Conservation (phyloP, 1,140 invertebrate species). For the Drosophila lowei region DNA sequence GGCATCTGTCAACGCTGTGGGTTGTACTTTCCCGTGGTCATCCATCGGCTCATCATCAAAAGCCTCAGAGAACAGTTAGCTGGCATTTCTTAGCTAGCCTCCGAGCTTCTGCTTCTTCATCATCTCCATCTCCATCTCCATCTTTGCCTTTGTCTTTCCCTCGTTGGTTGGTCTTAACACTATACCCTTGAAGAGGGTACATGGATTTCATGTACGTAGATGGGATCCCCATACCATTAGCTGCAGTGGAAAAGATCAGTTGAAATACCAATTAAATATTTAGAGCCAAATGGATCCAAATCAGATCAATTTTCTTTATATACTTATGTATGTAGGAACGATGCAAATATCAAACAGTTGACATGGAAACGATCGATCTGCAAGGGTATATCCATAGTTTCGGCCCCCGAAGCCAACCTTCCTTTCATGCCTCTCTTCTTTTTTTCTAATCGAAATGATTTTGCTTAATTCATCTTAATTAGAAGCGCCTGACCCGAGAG, state of each 20-base stretch:
- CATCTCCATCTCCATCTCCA: conserved; percentile 20
- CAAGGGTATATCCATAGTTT: no score
- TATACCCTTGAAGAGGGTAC: no score
- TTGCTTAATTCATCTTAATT: conserved; percentile 82
- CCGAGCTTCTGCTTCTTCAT: conserved; percentile 15
- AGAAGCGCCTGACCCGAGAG: conserved; percentile 47
- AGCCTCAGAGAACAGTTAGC: conserved; percentile 68
- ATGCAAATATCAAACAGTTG: no score
- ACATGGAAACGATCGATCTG: no score
- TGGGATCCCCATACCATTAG: no score
- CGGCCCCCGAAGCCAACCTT: neutral
- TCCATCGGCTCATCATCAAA: conserved; percentile 75
- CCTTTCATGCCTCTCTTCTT: conserved; percentile 8
- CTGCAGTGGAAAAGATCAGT: no score
- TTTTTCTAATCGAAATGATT: conserved; percentile 80
- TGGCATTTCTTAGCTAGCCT: conserved; percentile 9
- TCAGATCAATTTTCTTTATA: no score
- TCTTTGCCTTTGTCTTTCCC: neutral
- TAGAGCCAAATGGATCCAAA: no score
- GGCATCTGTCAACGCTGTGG: conserved; percentile 31
- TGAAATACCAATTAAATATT: no score
- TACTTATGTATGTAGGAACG: no score
- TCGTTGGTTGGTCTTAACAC: neutral
- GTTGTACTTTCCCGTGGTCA: conserved; percentile 17
- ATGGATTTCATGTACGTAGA: no score